Conservation (phyloP, 2,888 invertebrate species). For the Sinhomidia bicolor region DNA sequence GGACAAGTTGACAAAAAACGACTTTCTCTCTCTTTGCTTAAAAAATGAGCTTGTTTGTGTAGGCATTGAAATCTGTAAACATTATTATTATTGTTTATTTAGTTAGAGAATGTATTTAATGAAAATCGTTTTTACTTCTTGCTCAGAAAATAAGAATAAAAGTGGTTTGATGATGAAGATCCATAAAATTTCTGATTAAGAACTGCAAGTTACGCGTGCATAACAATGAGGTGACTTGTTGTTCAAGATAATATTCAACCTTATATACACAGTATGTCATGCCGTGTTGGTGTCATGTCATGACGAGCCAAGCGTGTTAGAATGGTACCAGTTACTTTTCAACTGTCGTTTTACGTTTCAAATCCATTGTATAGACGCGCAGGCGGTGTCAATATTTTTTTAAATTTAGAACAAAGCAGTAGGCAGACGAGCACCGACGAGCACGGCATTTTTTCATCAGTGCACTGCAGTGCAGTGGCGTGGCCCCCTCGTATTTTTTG, state of each 20-base stretch:
- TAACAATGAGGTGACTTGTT: constrained; percentile 68
- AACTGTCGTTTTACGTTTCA: constrained; percentile 4
- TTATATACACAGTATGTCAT: constrained; percentile 18
- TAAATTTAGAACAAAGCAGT: constrained; percentile 42
- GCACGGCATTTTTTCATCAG: constrained; percentile 38
- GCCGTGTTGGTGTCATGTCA: constrained; percentile 63
- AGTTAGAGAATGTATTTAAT: no score
- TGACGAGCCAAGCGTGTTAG: constrained; percentile 40
- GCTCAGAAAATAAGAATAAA: background rate
- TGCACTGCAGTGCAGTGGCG: constrained; percentile 43
- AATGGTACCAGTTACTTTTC: constrained; percentile 45
- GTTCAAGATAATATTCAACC: background rate
- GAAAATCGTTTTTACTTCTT: background rate
- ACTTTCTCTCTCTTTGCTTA: no score
- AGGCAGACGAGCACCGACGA: constrained; percentile 66
- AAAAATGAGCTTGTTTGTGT: no score
- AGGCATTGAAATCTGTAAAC: no score
- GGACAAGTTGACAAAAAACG: no score
- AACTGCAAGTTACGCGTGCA: constrained; percentile 54
- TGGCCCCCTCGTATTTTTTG: constrained; percentile 42
- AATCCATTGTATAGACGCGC: constrained; percentile 25
- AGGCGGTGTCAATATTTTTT: constrained; percentile 51
- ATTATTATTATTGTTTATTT: no score
- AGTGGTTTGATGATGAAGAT: background rate
- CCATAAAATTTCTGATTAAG: constrained; percentile 7